Conservation (phyloP, 2,113 vertebrate genomes). For the Clarias gariepinus region DNA sequence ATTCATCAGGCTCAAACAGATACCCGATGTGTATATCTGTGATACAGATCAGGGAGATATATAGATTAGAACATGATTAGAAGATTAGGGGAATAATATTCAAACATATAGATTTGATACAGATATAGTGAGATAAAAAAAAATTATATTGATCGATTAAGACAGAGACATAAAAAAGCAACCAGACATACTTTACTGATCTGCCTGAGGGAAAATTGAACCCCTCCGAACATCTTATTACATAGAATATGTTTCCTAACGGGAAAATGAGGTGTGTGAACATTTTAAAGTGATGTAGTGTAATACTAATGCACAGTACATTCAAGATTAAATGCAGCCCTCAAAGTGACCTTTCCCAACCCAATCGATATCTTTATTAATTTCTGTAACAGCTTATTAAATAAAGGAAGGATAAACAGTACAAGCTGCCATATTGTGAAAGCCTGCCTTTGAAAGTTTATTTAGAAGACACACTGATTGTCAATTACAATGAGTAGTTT, state of each 20-base stretch:
- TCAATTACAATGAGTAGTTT: slow-evolving; percentile 49
- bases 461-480: slow-evolving; percentile 56
- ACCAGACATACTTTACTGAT: neutral
- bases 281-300: slow-evolving; percentile 1
- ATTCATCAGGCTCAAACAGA: too few species aligned
- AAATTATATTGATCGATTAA: neutral
- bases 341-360: neutral
- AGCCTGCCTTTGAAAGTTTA: slow-evolving; percentile 19
- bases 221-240: neutral
- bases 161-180: neutral
- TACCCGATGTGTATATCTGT: too few species aligned
- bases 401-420: neutral
- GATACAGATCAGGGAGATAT: neutral
- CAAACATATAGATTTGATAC: neutral
- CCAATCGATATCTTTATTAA: neutral
- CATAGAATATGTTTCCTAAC: neutral
- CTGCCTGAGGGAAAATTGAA: neutral
- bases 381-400: neutral
- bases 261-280: neutral
- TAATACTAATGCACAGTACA: neutral
- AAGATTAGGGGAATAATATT: neutral
- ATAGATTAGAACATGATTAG: neutral
- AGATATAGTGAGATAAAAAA: neutral
- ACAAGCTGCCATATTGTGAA: neutral
- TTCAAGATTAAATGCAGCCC: neutral